Evolutionary conservation across 2,113 vertebrate species (phyloP), one percentile per base, ranked within the genome.

Genomic region (Sander vitreus): DNA sequence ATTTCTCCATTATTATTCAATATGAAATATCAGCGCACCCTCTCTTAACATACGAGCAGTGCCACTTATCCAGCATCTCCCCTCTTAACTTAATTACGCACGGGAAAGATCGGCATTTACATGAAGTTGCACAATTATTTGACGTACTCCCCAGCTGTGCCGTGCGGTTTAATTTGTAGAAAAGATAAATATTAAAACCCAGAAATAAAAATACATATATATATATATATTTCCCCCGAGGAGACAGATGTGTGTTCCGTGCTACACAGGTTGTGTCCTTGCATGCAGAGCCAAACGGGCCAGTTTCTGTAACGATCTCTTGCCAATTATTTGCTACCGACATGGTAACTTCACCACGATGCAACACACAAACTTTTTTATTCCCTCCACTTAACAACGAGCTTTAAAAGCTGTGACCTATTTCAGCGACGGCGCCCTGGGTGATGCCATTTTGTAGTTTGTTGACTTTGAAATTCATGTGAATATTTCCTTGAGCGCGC

Each of bases 251-350:
- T 78, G 78, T 50, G 70, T 47, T 73, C 43, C 72, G 85, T 85
- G 85, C 71, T 3, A 3, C 33, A 47, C 64, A 54, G 72, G 62
- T 78, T 60, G 50, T 78, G 50, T 78, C 70, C 70, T 55, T 33
- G 73, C 71, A 51, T 19, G 81, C 82, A 76, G 53, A 76, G 19
- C 62, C 25, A n/a, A 53, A 58, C 78, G 55, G 85, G 85, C 85
- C 70, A 4, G 39, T 16, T 57, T 33, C 36, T 55, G 67, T 80
- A 81, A 83, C 53, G 65, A 82, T 84, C 71, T 39, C 50, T 43
- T 16, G 73, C 62, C 76, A 89, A 75, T 91, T 86, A 75, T 83
- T 89, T 80, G 73, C 69, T 78, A 69, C 58, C 55, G 57, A 66
- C 54, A 53, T 47, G 45, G 64, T 18, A 67, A 67, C 57, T 73